These are phyloP conservation scores for Spilarctia lutea DNA, from an alignment of 2,888 invertebrate species.

Conservation along the genomic window DNA sequence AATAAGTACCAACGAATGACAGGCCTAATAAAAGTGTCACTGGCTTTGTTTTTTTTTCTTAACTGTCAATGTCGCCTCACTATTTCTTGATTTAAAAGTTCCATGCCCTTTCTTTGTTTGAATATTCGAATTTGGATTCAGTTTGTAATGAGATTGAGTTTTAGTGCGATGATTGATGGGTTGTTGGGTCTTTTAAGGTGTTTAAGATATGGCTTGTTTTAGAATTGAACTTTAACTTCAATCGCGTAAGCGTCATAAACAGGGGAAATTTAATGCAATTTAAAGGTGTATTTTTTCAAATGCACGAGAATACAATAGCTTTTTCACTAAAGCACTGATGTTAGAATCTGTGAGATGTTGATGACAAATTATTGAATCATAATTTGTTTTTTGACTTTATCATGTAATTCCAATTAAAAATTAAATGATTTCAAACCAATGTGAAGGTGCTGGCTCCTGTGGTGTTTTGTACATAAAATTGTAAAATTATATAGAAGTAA, in stretches of 20 bases:
- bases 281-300: neutral
- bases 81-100: slow-evolving; percentile 82
- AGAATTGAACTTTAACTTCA: neutral
- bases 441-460: too few species aligned
- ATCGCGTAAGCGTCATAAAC: neutral
- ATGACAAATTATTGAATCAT: too few species aligned
- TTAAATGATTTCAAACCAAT: too few species aligned
- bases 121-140: slow-evolving; percentile 58
- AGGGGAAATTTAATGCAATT: neutral
- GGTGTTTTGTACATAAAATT: too few species aligned
- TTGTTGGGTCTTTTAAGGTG: slow-evolving; percentile 50
- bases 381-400: too few species aligned
- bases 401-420: too few species aligned
- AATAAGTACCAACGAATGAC: slow-evolving; percentile 75
- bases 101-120: slow-evolving; percentile 85
- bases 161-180: slow-evolving; percentile 51
- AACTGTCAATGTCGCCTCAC: slow-evolving; percentile 78
- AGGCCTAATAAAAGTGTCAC: slow-evolving; percentile 84
- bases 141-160: slow-evolving; percentile 59
- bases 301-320: too few species aligned
- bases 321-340: too few species aligned
- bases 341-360: too few species aligned
- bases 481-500: too few species aligned
- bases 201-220: slow-evolving; percentile 1
- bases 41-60: slow-evolving; percentile 68